These are phyloP conservation scores for Basileuterus tristriatus DNA, from an alignment of 2,797 vertebrate species.

Conservation along the genomic window DNA sequence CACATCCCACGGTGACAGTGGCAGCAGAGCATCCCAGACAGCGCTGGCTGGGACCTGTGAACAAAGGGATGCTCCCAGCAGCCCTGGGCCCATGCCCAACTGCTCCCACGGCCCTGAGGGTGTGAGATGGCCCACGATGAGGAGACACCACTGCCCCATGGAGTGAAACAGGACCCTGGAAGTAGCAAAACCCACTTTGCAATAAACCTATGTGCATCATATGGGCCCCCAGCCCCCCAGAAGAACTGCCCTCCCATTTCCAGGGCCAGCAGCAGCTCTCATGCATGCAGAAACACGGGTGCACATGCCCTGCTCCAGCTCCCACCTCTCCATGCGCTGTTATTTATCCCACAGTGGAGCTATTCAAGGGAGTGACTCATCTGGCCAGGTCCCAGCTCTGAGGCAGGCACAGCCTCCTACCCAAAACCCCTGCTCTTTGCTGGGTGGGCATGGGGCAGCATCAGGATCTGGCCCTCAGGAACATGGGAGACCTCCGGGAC, in stretches of 20 bases:
- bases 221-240: not conserved
- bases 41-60: fast-evolving
- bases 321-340: not conserved
- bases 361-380: constrained; percentile 55
- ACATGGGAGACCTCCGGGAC: not conserved
- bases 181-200: not conserved
- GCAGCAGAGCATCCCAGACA: not conserved
- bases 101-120: not conserved
- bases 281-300: not conserved
- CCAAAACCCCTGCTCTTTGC: not conserved
- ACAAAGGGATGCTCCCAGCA: not conserved
- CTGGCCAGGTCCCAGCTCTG: not conserved
- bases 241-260: not conserved
- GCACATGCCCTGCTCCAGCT: not conserved
- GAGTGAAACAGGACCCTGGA: not conserved
- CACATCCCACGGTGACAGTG: fast-evolving
- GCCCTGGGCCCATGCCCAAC: not conserved
- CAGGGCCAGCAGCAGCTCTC: not conserved
- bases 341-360: constrained; percentile 51
- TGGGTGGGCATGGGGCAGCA: fast-evolving
- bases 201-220: not conserved
- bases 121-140: fast-evolving
- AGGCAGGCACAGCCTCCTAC: not conserved
- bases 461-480: not conserved
- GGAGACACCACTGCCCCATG: not conserved